Percentiles rank a stretch among this genome's conserved stretches.
These are phyloP conservation scores for Solen grandis DNA, from an alignment of 1,140 invertebrate species.

Conservation along the genomic window DNA sequence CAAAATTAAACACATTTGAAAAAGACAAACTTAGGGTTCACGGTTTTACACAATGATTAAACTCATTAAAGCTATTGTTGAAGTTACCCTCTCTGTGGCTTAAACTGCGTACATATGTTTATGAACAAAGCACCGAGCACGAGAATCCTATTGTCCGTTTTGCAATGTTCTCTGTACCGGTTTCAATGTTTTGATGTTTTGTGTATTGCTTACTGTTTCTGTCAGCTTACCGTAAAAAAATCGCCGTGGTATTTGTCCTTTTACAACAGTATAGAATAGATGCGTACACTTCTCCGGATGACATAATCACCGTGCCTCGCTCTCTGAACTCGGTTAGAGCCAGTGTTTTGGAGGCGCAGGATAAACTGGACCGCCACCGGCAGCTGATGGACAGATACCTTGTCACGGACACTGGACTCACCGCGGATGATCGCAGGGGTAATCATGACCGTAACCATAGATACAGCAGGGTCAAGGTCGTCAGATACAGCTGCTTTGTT, in stretches of 20 bases:
- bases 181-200: too few species aligned
- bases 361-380: slow-evolving; percentile 43
- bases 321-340: slow-evolving; percentile 18
- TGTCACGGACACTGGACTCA: slow-evolving; percentile 26
- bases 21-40: too few species aligned
- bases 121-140: too few species aligned
- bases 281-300: slow-evolving; percentile 38
- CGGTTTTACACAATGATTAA: too few species aligned
- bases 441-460: background rate
- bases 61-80: too few species aligned
- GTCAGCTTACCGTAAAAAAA: too few species aligned
- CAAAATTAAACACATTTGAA: too few species aligned
- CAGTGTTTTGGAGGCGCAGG: slow-evolving; percentile 28
- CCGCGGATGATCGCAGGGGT: slow-evolving; percentile 41
- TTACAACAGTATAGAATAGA: slow-evolving; percentile 46
- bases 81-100: too few species aligned
- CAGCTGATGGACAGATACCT: slow-evolving; percentile 54
- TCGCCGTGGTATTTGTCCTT: background rate
- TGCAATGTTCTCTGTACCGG: too few species aligned
- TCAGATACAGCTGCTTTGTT: background rate
- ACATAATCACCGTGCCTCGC: slow-evolving; percentile 35
- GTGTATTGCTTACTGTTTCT: too few species aligned
- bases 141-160: too few species aligned
- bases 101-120: too few species aligned
- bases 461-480: background rate